Conservation (phyloP, 2,888 invertebrate genomes). For the Euclidia mi region DNA sequence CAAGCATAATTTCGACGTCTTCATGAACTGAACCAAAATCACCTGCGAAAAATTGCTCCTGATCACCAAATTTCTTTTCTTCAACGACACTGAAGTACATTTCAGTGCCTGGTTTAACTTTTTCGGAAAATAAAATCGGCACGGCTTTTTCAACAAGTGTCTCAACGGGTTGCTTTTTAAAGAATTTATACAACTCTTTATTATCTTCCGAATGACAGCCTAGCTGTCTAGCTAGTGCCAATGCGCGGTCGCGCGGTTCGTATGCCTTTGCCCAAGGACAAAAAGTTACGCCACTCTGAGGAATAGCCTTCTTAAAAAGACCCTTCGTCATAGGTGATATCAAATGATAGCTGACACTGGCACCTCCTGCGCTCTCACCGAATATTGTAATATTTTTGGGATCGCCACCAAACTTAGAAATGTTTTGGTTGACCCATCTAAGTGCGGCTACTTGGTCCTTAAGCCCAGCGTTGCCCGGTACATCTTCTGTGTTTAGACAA, state of each 20-base stretch:
- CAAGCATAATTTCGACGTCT: slow-evolving; percentile 91
- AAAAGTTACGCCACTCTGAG: slow-evolving; percentile 91
- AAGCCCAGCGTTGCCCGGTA: slow-evolving; percentile 66
- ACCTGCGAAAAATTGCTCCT: slow-evolving; percentile 59
- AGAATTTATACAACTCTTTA: slow-evolving; percentile 40
- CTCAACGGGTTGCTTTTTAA: slow-evolving; percentile 43
- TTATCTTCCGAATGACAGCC: slow-evolving; percentile 49
- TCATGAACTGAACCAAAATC: slow-evolving; percentile 78
- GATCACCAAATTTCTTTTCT: slow-evolving; percentile 55
- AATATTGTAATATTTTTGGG: slow-evolving; percentile 62
- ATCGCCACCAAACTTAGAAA: slow-evolving; percentile 62
- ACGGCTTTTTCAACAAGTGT: slow-evolving; percentile 28
- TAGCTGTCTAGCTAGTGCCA: slow-evolving; percentile 47
- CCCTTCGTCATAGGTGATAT: slow-evolving; percentile 72
- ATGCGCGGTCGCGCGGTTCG: slow-evolving; percentile 79
- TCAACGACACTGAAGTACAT: slow-evolving; percentile 50
- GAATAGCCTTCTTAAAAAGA: slow-evolving; percentile 81
- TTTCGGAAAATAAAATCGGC: slow-evolving; percentile 28
- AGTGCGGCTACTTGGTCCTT: slow-evolving; percentile 66
- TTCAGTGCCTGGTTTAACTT: slow-evolving; percentile 6
- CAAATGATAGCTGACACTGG: slow-evolving; percentile 61
- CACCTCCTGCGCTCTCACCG: slow-evolving; percentile 71
- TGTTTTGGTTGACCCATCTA: slow-evolving; percentile 64
- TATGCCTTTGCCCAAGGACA: slow-evolving; percentile 85
- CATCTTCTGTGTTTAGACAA: slow-evolving; percentile 58